These are phyloP conservation scores for Vultur gryphus DNA, from an alignment of 2,797 vertebrate genomes.

Conservation along the genomic window DNA sequence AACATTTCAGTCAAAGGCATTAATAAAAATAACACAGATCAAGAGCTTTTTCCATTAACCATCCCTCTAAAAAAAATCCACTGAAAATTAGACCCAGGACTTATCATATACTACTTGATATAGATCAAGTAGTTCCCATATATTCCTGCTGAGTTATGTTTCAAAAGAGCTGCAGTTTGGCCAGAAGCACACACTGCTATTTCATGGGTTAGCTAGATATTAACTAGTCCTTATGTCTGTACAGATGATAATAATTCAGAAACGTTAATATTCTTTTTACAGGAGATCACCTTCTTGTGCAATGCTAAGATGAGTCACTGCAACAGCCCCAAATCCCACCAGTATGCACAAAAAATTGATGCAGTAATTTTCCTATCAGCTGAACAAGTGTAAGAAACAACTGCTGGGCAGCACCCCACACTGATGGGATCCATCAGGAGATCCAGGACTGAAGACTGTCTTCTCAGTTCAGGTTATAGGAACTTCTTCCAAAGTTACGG, in stretches of 20 bases:
- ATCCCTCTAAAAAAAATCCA: neutral
- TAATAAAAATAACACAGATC: neutral
- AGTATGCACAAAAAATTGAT: neutral
- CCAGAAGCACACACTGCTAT: neutral
- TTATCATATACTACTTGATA: neutral
- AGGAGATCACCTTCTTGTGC: neutral
- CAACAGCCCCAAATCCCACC: neutral
- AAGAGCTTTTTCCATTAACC: neutral
- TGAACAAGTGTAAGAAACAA: neutral
- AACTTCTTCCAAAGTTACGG: neutral
- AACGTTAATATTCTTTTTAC: neutral
- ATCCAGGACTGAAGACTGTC: neutral
- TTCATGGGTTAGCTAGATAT: neutral
- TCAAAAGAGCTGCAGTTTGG: neutral
- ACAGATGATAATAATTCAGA: neutral
- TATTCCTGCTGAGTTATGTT: neutral
- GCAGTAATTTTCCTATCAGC: neutral
- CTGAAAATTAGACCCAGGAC: neutral
- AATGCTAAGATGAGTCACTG: neutral
- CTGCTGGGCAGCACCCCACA: neutral
- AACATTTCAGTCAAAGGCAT: neutral
- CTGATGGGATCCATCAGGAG: neutral
- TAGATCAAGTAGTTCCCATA: neutral
- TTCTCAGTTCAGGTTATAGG: neutral
- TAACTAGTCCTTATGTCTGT: neutral